These are phyloP conservation scores for Crambe crambe DNA, from an alignment of 37 sponge, comb jelly and placozoan species.

Conservation along the genomic window DNA sequence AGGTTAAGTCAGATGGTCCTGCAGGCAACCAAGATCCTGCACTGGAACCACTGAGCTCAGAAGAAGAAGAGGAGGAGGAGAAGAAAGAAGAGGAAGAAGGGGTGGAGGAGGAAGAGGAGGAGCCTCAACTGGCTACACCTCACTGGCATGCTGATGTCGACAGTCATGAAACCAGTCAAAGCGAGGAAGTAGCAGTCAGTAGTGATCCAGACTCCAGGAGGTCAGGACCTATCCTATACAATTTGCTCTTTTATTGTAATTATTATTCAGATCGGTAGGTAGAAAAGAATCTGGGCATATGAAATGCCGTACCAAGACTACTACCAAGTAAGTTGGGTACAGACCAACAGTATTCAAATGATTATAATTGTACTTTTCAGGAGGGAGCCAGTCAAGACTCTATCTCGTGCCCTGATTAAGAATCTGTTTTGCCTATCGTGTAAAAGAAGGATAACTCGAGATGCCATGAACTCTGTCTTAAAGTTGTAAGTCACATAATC, in stretches of 20 bases:
- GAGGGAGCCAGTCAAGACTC: not conserved
- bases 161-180: not conserved
- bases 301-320: no score
- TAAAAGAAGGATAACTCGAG: conserved; percentile 23
- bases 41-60: not conserved
- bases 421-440: conserved; percentile 26
- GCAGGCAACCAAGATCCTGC: no score
- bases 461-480: conserved; percentile 17
- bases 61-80: conserved; percentile 6
- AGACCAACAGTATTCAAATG: not conserved
- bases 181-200: not conserved
- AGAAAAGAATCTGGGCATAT: no score
- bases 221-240: no score
- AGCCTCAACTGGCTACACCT: not conserved
- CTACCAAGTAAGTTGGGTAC: not conserved
- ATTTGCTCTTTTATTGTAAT: no score
- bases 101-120: conserved; percentile 3
- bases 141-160: not conserved
- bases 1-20: no score
- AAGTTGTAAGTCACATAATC: conserved; percentile 21
- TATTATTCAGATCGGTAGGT: no score
- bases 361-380: not conserved
- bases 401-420: conserved; percentile 24
- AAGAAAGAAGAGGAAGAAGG: not conserved
- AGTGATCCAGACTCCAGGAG: not conserved